These are phyloP conservation scores for Echiichthys vipera DNA, from an alignment of 2,797 vertebrate species.

Conservation along the genomic window DNA sequence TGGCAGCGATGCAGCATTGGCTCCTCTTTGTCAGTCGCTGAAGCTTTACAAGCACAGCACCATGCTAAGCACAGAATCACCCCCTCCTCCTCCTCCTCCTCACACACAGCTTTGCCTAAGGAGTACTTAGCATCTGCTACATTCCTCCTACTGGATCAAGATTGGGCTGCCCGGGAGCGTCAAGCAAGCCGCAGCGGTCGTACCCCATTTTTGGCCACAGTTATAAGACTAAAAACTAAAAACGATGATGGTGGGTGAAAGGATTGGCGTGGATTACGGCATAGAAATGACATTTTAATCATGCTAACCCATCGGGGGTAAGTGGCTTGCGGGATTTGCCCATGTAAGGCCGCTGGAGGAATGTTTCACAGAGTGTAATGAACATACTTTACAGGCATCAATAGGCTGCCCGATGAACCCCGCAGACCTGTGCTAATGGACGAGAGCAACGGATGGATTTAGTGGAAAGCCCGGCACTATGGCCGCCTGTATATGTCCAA, in stretches of 20 bases:
- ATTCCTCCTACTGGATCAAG: conserved; percentile 53
- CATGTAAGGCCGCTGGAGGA: conserved; percentile 55
- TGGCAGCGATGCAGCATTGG: conserved; percentile 64
- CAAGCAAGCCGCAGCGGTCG: conserved; percentile 44
- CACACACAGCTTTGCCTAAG: conserved; percentile 47
- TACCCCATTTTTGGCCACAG: conserved; percentile 31
- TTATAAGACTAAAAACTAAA: conserved; percentile 16
- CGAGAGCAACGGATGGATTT: conserved; percentile 60
- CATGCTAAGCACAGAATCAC: conserved; percentile 57
- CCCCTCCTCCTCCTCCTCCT: conserved; percentile 50
- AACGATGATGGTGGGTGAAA: conserved; percentile 41
- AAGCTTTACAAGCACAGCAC: conserved; percentile 65
- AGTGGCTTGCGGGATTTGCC: conserved; percentile 64
- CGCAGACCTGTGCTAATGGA: conserved; percentile 45
- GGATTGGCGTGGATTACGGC: conserved; percentile 60
- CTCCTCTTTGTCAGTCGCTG: conserved; percentile 61
- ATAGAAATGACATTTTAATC: conserved; percentile 71
- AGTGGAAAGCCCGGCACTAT: conserved; percentile 52
- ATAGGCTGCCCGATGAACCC: conserved; percentile 40
- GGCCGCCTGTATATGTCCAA: conserved; percentile 41
- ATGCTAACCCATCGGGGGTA: conserved; percentile 51
- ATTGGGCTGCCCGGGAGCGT: conserved; percentile 32
- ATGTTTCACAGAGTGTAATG: conserved; percentile 43
- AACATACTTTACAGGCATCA: conserved; percentile 41
- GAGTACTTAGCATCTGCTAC: conserved; percentile 58